phyloP scores from a whole-genome alignment of 2,888 invertebrate genomes.

The Napeogenes inachia region DNA sequence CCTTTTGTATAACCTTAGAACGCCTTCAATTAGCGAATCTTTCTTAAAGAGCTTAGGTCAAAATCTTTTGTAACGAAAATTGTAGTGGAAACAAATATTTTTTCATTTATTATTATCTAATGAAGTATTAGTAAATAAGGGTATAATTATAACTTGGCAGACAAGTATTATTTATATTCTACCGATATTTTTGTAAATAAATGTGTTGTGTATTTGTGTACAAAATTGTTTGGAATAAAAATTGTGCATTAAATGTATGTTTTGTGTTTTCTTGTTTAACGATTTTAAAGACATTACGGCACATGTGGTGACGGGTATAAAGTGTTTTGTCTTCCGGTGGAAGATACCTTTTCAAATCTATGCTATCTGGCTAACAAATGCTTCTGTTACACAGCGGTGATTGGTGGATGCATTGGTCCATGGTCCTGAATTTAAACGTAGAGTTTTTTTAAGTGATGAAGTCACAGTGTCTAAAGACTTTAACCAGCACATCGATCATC shows the following conservation, averaged over 20 bases:
- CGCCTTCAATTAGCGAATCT: not conserved
- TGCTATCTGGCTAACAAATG: no score
- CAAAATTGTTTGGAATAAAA: slow-evolving; percentile 33
- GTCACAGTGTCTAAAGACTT: no score
- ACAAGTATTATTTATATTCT: slow-evolving; percentile 36
- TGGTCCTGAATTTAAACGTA: no score
- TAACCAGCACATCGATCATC: no score
- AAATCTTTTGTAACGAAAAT: slow-evolving; percentile 21
- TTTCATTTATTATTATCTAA: slow-evolving; percentile 42
- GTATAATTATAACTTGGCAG: slow-evolving; percentile 8
- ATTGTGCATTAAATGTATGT: slow-evolving; percentile 6
- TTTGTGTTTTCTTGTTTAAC: not conserved
- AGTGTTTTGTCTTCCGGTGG: no score
- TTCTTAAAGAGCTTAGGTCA: not conserved
- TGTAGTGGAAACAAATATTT: slow-evolving; percentile 43
- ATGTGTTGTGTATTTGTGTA: slow-evolving; percentile 62
- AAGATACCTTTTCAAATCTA: no score
- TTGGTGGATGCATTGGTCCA: no score
- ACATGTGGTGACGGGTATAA: no score
- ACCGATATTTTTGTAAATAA: slow-evolving; percentile 66
- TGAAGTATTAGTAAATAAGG: slow-evolving; percentile 9
- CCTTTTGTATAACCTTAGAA: not conserved
- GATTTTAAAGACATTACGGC: no score
- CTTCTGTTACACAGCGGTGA: no score
- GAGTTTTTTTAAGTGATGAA: no score